A percentile compares a stretch with the other conserved stretches of the same genome.
Conservation (phyloP, 2,797 vertebrate species). For the Gymnothorax reevesii region DNA sequence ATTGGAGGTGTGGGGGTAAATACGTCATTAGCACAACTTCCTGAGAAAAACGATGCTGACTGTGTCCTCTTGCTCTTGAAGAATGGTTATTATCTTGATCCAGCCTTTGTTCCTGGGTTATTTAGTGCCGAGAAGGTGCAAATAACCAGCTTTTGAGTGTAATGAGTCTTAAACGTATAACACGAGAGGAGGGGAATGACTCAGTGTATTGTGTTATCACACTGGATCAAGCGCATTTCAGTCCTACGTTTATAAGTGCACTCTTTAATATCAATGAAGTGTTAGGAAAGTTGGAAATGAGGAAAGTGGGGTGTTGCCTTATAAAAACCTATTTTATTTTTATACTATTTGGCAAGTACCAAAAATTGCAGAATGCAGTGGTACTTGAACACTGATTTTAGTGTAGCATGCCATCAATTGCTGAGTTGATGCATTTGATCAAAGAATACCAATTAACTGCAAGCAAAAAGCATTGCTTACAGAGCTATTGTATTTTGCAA, state of each 20-base stretch:
- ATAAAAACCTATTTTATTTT: not conserved
- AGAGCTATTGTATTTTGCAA: not conserved
- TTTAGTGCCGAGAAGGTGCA: not conserved
- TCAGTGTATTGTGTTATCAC: not conserved
- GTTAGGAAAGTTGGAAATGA: not conserved
- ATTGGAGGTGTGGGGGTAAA: not conserved
- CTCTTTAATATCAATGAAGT: not conserved
- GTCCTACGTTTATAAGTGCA: not conserved
- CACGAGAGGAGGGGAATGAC: not conserved
- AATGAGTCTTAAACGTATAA: slow-evolving; percentile 11
- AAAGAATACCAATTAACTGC: not conserved
- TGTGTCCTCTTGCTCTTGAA: not conserved
- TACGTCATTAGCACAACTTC: not conserved
- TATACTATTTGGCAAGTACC: not conserved
- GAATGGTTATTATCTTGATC: not conserved
- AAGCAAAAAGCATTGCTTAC: not conserved
- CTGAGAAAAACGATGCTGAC: not conserved
- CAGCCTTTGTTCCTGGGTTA: not conserved
- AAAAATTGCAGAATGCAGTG: not conserved
- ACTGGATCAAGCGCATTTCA: not conserved
- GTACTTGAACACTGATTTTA: not conserved
- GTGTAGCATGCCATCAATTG: not conserved
- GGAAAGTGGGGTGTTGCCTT: not conserved
- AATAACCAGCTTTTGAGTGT: slow-evolving; percentile 3
- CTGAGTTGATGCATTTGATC: not conserved